Conservation (phyloP, 2,113 vertebrate species). For the Aegypius monachus region DNA sequence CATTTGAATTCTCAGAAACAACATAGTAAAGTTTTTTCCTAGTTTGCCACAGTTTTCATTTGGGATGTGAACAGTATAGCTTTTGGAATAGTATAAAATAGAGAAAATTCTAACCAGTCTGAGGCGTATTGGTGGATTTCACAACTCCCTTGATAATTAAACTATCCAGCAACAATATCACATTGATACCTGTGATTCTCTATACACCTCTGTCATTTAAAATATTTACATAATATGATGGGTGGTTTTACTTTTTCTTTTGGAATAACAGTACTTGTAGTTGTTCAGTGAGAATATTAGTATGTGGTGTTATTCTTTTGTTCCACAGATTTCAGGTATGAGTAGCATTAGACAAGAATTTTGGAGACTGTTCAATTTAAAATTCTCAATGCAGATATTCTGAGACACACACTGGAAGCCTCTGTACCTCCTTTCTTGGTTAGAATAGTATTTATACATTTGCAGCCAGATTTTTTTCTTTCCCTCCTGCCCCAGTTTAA, state of each 20-base stretch:
- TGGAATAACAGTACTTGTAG: background rate
- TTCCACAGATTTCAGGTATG: background rate
- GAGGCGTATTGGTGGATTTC: slow-evolving; percentile 24
- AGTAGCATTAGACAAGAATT: background rate
- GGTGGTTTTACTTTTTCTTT: slow-evolving; percentile 12
- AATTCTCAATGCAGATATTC: background rate
- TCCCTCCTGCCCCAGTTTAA: rapidly evolving
- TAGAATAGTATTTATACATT: background rate
- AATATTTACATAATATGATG: background rate
- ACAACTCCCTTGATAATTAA: slow-evolving; percentile 42
- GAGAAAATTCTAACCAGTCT: slow-evolving; percentile 29
- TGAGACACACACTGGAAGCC: background rate
- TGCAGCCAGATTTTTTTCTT: background rate
- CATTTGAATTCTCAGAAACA: slow-evolving; percentile 49
- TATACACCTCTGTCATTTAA: background rate
- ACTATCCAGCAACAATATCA: slow-evolving; percentile 3
- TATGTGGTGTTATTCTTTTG: background rate
- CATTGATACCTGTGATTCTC: slow-evolving; percentile 40
- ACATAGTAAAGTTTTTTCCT: slow-evolving; percentile 55
- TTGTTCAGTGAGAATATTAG: background rate
- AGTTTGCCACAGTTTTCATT: slow-evolving; percentile 52
- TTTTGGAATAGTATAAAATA: slow-evolving; percentile 47
- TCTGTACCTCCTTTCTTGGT: background rate
- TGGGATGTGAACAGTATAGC: slow-evolving; percentile 29
- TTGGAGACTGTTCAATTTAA: background rate